phyloP scores from a whole-genome alignment of 2,113 vertebrate genomes.

The Balaeniceps rex region DNA sequence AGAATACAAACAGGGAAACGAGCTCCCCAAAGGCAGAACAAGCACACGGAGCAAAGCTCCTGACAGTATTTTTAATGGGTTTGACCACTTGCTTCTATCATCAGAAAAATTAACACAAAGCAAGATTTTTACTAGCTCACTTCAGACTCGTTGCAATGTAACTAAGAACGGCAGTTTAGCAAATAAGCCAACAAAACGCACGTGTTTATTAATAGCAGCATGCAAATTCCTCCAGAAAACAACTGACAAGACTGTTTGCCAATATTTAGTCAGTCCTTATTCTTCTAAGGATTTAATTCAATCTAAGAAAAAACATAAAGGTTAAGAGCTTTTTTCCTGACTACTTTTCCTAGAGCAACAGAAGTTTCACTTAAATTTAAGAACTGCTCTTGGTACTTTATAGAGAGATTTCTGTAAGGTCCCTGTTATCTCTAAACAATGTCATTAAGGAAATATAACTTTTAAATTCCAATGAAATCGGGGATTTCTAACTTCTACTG shows the following conservation, averaged over 20 bases:
- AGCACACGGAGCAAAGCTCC: background rate
- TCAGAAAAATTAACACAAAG: background rate
- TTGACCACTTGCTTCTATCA: background rate
- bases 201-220: background rate
- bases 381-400: background rate
- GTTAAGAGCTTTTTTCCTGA: background rate
- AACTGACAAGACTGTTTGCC: background rate
- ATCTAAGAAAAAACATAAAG: background rate
- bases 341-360: background rate
- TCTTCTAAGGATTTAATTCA: background rate
- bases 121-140: background rate
- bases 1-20: rapidly evolving
- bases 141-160: background rate
- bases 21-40: background rate
- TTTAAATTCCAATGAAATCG: background rate
- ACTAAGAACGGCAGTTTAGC: background rate
- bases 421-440: background rate
- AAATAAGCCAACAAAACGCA: background rate
- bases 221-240: background rate
- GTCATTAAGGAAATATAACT: background rate
- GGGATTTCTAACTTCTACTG: background rate
- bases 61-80: background rate
- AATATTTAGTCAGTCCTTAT: background rate
- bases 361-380: background rate
- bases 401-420: background rate